Evolutionary conservation across 2,797 vertebrate species (phyloP), one percentile per base, ranked within the genome.

Genomic region (Lateolabrax maculatus): DNA sequence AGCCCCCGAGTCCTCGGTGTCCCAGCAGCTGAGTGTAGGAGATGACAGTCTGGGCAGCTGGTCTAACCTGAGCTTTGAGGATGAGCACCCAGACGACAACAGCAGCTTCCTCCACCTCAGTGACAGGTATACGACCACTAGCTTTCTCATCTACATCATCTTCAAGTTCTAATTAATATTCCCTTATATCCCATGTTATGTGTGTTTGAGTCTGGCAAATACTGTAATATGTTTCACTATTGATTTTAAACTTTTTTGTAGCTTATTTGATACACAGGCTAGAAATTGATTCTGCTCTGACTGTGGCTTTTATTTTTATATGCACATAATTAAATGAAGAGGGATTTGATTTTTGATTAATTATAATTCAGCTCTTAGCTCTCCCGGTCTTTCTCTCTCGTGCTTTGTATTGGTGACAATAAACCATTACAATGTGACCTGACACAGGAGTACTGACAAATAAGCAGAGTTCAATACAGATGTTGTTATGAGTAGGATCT

Each of bases 61-160:
- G 98, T 99, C 98, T 52, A 98, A 98, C 93, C 92, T 99, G 84
- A 99, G 98, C 93, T 99, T 99, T 79, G 98, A 99, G 94, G 98
- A 99, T 71, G 98, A 99, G 43, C 98, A 98, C 78, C 96, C 93
- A 41, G 98, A 99, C 75, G 98, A 99, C 84, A 99, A 94, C 93
- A 99, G 98, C 95, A 99, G 98, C 94, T 99, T 99, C 92, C 97
- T 98, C 85, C 98, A 99, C 83, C 95, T 99, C 75, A 99, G 98
- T 86, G 98, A 99, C 95, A 99, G 98, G 98, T 99, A 92, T 11
- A 70, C 57, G 51, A 49, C 49, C 46, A 34, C 51, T 23, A 9
- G 6, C 31, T 48, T 3, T 27, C 57, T 60, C 73, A 36, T n/a
- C n/a, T 15, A 51, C 21, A 29, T 2, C n/a, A n/a, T n/a, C n/a